Evolutionary conservation across 1,140 invertebrate species (phyloP), one percentile per base, ranked within the genome.

Genomic region (Bombus terrestris): DNA sequence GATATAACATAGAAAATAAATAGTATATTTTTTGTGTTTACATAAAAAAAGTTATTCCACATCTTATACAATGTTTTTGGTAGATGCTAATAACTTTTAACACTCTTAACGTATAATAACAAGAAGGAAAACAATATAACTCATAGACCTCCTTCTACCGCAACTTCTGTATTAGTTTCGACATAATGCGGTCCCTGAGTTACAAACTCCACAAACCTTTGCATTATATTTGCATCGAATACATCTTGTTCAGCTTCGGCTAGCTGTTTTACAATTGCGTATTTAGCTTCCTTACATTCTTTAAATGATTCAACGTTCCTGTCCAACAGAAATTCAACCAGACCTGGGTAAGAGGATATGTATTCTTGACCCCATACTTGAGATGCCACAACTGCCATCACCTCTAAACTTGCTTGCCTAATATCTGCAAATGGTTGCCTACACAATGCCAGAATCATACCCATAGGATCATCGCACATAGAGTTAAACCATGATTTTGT

Each of bases 271-370:
- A 98, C 96, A 35, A 98, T 95, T 85, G 96, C 96, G 94, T 96
- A 98, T 92, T 98, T 98, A 0, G 95, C 92, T 90, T 97, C 97
- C 92, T 97, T 97, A 39, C 96, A 97, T 82, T 97, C 96, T 91
- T 97, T 98, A 78, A 96, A 96, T 2, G 96, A 95, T 92, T 98
- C 97, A 2, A 96, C 94, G 76, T 96, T 96, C 47, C 98, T 94
- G 91, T 98, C 97, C 5, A 98, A 92, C 6, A 98, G 93, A 93
- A 97, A 98, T 93, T 98, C 98, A 8, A 97, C 91, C 59, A 98
- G 96, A 47, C 97, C 97, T 66, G 96, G 95, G 81, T 94, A 91
- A 88, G 94, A 93, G 83, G 95, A 95, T 81, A 97, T 96, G 69
- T 95, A 93, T 83, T 96, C 94, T 92, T 97, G 97, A 10, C 97